These are phyloP conservation scores for Pipistrellus kuhlii DNA, from an alignment of 2,797 vertebrate species.

Conservation along the genomic window DNA sequence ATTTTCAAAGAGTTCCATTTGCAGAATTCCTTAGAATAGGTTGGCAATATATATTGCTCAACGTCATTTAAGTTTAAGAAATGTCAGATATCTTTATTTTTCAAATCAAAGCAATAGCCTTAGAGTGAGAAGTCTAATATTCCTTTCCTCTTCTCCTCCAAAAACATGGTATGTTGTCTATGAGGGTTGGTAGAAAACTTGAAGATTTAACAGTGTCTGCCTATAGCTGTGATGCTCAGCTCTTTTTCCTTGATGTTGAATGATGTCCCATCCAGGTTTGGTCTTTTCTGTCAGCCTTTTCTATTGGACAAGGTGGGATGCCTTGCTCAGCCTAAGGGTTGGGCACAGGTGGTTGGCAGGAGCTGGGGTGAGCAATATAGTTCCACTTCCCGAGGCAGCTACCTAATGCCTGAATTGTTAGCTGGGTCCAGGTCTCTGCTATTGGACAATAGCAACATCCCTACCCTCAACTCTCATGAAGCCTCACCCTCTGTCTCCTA, in stretches of 20 bases:
- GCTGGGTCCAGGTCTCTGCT: fast-evolving
- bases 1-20: background rate
- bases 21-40: background rate
- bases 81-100: background rate
- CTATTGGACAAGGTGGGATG: no score
- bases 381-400: no score
- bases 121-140: background rate
- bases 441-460: fast-evolving
- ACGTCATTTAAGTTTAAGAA: background rate
- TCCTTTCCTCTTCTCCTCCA: background rate
- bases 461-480: fast-evolving
- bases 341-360: fast-evolving
- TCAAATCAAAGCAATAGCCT: background rate
- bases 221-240: fast-evolving
- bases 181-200: fast-evolving
- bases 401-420: fast-evolving
- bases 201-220: fast-evolving
- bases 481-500: background rate
- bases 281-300: background rate
- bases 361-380: fast-evolving
- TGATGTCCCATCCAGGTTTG: fast-evolving
- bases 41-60: no score
- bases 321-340: background rate
- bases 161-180: background rate
- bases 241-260: background rate